Conservation (phyloP, 2,888 invertebrate genomes). For the Drosophila helvetica region DNA sequence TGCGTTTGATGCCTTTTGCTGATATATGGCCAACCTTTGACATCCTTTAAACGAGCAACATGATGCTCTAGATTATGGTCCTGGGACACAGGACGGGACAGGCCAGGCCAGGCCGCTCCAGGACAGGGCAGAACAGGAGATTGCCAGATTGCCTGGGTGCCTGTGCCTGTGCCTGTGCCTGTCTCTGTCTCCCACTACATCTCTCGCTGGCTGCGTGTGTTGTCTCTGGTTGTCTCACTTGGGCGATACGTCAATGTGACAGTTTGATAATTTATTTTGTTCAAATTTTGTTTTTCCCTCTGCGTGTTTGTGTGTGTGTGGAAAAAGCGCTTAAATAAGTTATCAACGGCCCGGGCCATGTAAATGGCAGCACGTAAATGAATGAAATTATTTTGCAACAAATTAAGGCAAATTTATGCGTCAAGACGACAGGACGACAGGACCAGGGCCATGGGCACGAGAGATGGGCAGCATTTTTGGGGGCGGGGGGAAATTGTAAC, state of each 20-base stretch:
- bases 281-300: constrained; percentile 64
- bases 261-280: constrained; percentile 79
- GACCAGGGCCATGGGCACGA: background rate
- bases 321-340: constrained; percentile 74
- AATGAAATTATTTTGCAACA: constrained; percentile 81
- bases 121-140: constrained; percentile 45
- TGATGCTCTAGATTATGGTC: constrained; percentile 80
- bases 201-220: constrained; percentile 2
- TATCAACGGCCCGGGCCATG: constrained; percentile 70
- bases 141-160: constrained; percentile 41
- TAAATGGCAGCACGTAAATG: constrained; percentile 76
- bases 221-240: constrained; percentile 14
- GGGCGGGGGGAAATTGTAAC: constrained; percentile 26
- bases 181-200: constrained; percentile 21
- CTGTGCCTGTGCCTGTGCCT: constrained; percentile 23
- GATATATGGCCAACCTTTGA: constrained; percentile 80
- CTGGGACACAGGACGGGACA: background rate
- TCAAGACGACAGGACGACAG: constrained; percentile 52
- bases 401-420: constrained; percentile 80
- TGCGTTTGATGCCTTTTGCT: constrained; percentile 76
- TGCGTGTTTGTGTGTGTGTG: constrained; percentile 1
- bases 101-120: background rate
- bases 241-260: constrained; percentile 78
- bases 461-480: background rate
- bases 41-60: constrained; percentile 81